Base-by-base conservation (phyloP, 2,888 invertebrate genomes). In the Zaprionus obscuricornis region DNA sequence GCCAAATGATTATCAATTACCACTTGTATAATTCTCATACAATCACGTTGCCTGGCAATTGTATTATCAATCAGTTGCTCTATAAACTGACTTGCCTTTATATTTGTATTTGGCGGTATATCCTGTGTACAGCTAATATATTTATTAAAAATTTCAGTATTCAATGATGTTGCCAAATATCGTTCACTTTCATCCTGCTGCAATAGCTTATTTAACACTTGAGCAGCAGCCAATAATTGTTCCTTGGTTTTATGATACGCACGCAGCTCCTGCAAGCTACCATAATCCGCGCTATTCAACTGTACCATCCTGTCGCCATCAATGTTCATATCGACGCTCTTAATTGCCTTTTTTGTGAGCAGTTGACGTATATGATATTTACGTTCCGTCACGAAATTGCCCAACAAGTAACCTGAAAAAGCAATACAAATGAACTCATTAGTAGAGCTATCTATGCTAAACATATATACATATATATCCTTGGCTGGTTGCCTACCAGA, bases 351-450 rank as follows among this genome's bases (percentile, higher is more conserved):
- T 54, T 81, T 84, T 49, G 87, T 79, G 26, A 87, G 74, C 59
- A 86, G 46, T 64, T 89, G 82, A 26, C 87, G 88, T 66, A 89
- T 87, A 54, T 87, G 81, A 60, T 87, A 79, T 65, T 87, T 87
- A 22, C 90, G 90, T 57, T 90, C 90, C 20, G 89, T 84, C 22
- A 90, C 89, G 51, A 89, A 90, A 72, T 90, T 90, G n/a, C 90
- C 90, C 55, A 90, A 75, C 37, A 90, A 74, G 68, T 90, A 90
- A 54, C 90, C 90, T 90, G 69, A 17, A 50, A 47, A n/a, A 50
- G 17, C 17, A 6, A 39, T 2, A 36, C 20, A 60, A 63, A 60
- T 63, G 43, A n/a, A 40, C 43, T 78, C 76, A 57, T 85, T 83
- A 85, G 84, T 17, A 18, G 7, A n/a, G 10, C 7, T 46, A 8